A percentile compares a stretch with the other conserved stretches of the same genome.
phyloP scores from a whole-genome alignment of 2,113 vertebrate genomes.

The Anoura caudifer region DNA sequence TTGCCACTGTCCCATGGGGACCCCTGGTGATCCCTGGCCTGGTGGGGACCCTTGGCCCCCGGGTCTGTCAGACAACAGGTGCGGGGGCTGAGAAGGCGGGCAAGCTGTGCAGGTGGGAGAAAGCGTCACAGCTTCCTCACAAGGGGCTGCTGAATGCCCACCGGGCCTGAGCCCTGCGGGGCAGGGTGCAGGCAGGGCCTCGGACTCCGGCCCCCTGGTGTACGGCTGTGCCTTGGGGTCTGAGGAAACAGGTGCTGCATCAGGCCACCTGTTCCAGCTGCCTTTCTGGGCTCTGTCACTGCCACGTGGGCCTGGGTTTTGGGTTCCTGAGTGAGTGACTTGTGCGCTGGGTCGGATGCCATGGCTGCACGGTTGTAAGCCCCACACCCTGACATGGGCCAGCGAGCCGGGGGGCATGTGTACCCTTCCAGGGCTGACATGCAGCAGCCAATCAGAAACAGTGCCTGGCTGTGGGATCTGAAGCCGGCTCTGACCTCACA shows the following conservation, averaged over 20 bases:
- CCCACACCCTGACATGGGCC: rapidly evolving
- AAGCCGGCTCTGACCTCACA: background rate
- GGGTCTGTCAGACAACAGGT: background rate
- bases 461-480: background rate
- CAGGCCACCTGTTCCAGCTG: conserved; percentile 29
- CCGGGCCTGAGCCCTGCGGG: background rate
- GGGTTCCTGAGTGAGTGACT: background rate
- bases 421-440: background rate
- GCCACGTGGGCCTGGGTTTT: background rate
- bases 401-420: background rate
- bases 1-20: background rate
- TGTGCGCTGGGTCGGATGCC: rapidly evolving
- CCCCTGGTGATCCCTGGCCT: too few species aligned
- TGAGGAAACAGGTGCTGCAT: rapidly evolving
- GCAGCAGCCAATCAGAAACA: background rate
- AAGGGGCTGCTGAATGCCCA: background rate
- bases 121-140: background rate
- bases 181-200: background rate
- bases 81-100: background rate
- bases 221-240: background rate
- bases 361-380: background rate
- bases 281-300: background rate
- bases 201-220: rapidly evolving
- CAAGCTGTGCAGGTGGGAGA: background rate
- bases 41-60: background rate